These are phyloP conservation scores for Elgaria multicarinata DNA, from an alignment of 2,113 vertebrate genomes.

Conservation along the genomic window DNA sequence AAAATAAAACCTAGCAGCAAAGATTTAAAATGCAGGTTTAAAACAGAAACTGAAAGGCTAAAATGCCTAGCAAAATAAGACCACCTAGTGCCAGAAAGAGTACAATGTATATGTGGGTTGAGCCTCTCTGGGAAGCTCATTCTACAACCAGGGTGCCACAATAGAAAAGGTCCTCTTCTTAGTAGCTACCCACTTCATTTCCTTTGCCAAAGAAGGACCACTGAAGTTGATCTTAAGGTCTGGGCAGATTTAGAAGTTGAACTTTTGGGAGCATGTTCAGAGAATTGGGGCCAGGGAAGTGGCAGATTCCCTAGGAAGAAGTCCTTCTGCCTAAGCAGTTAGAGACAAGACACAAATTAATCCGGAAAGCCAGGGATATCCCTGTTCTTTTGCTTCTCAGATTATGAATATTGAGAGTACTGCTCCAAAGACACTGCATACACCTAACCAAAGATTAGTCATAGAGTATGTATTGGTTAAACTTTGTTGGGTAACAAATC, in stretches of 20 bases:
- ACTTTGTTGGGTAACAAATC: conserved; percentile 11
- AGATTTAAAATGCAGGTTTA: background rate
- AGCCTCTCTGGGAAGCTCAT: too few species aligned
- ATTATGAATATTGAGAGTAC: conserved; percentile 2
- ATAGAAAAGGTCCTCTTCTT: too few species aligned
- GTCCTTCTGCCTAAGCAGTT: background rate
- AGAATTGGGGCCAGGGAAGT: background rate
- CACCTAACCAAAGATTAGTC: background rate
- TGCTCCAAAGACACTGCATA: background rate
- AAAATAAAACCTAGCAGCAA: too few species aligned
- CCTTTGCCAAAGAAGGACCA: too few species aligned
- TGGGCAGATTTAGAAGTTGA: too few species aligned
- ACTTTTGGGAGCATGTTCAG: background rate
- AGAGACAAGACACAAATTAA: background rate
- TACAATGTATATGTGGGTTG: too few species aligned
- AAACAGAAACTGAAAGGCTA: too few species aligned
- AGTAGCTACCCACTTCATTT: too few species aligned
- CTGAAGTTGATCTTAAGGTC: too few species aligned
- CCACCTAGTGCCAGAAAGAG: too few species aligned
- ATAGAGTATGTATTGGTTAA: background rate
- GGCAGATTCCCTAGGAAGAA: background rate
- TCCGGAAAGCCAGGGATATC: background rate
- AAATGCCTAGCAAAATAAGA: too few species aligned
- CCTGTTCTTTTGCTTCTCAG: background rate
- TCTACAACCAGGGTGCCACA: too few species aligned